Conservation (phyloP, 2,888 invertebrate species). For the Callimorpha dominula region DNA sequence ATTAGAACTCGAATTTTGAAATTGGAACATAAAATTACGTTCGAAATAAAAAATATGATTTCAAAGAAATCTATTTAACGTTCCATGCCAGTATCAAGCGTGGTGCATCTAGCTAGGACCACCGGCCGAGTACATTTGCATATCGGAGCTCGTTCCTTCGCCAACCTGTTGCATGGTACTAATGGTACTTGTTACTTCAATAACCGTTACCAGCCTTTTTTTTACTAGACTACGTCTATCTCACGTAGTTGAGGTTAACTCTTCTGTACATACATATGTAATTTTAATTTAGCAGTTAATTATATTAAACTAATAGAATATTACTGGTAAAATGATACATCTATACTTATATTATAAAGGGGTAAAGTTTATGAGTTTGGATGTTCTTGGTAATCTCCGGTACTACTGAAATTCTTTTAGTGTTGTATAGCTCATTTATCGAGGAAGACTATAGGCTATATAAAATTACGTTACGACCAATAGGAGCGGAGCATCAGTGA, state of each 20-base stretch:
- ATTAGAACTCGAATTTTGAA: neutral
- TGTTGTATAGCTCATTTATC: too few species aligned
- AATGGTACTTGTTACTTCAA: constrained; percentile 63
- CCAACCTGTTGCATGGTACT: constrained; percentile 61
- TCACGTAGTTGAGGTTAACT: neutral
- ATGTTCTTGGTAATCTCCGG: too few species aligned
- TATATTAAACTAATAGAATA: too few species aligned
- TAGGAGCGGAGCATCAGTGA: too few species aligned
- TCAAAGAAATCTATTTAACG: neutral
- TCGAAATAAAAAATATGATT: neutral
- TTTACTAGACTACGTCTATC: constrained; percentile 52
- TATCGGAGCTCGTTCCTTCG: constrained; percentile 59
- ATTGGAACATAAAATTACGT: neutral
- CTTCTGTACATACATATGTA: neutral
- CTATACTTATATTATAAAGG: too few species aligned
- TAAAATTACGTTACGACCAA: too few species aligned
- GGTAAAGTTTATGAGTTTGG: too few species aligned
- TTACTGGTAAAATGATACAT: too few species aligned
- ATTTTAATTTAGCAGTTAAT: too few species aligned
- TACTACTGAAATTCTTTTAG: too few species aligned
- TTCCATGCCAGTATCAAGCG: constrained; percentile 43
- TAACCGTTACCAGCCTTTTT: constrained; percentile 64
- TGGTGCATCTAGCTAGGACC: constrained; percentile 68
- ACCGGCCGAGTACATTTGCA: constrained; percentile 75
- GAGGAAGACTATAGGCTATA: too few species aligned